Conservation (phyloP, 2,113 vertebrate species). For the Grallaria varia region DNA sequence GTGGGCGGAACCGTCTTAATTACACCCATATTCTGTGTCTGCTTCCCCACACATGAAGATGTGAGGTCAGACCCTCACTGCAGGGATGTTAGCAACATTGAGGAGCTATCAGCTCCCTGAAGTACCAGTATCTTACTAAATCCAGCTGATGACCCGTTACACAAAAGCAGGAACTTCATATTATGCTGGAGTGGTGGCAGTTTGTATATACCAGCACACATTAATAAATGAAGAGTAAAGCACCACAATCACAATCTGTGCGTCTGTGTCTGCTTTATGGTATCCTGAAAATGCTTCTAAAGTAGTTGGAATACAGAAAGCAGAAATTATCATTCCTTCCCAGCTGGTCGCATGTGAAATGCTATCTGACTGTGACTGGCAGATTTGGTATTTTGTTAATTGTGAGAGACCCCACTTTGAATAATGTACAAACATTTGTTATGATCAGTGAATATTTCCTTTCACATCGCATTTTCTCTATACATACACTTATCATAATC, state of each 20-base stretch:
- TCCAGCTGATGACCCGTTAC: not conserved
- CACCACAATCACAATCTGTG: not conserved
- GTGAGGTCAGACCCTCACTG: not conserved
- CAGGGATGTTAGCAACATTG: not conserved
- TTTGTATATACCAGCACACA: not conserved
- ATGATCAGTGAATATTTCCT: constrained; percentile 9
- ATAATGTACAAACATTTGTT: not conserved
- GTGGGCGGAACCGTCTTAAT: not conserved
- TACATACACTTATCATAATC: constrained; percentile 36
- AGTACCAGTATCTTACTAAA: not conserved
- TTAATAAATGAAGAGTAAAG: constrained; percentile 21
- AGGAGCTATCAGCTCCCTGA: not conserved
- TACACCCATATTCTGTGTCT: not conserved
- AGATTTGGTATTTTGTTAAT: constrained; percentile 40
- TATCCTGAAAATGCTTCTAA: not conserved
- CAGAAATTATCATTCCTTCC: not conserved
- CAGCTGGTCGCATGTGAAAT: constrained; percentile 17
- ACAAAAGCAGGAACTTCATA: not conserved
- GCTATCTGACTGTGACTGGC: constrained; percentile 7
- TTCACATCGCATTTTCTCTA: constrained; percentile 21
- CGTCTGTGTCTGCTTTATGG: not conserved
- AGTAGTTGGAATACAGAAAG: not conserved
- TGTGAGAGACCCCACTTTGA: constrained; percentile 32
- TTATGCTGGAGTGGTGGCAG: not conserved
- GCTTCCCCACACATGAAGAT: not conserved